A percentile compares a stretch with the other conserved stretches of the same genome.
phyloP scores from a whole-genome alignment of 2,888 invertebrate genomes.

The Muschampia plurimacula region DNA sequence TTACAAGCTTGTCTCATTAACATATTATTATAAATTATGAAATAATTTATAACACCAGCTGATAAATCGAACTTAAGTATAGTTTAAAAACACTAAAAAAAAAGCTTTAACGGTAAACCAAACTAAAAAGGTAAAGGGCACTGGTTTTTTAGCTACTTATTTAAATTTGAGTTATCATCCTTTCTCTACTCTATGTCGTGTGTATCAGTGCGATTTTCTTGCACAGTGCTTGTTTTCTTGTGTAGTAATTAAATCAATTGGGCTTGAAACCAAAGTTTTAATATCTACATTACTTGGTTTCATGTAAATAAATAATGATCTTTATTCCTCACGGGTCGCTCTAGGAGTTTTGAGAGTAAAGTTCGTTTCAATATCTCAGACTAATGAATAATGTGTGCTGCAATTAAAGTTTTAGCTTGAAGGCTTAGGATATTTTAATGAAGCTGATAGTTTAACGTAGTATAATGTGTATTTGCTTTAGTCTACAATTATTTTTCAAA shows the following conservation, averaged over 20 bases:
- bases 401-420: not conserved
- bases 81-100: too few species aligned
- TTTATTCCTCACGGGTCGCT: constrained; percentile 17
- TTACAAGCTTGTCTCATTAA: too few species aligned
- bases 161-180: too few species aligned
- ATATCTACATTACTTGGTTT: constrained; percentile 26
- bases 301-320: constrained; percentile 27
- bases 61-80: too few species aligned
- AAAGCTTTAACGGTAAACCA: too few species aligned
- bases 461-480: too few species aligned
- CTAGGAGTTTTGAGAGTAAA: constrained; percentile 10
- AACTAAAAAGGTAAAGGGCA: too few species aligned
- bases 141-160: too few species aligned
- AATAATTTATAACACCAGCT: too few species aligned
- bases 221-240: not conserved
- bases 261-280: constrained; percentile 29
- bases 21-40: too few species aligned
- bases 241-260: constrained; percentile 28
- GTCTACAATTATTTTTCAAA: too few species aligned
- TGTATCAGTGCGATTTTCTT: not conserved
- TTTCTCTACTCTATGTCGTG: not conserved
- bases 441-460: not conserved
- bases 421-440: not conserved
- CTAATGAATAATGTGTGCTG: constrained; percentile 14
- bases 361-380: constrained; percentile 17